Percentiles rank a stretch among this genome's conserved stretches.
These are phyloP conservation scores for Lepidochitona cinerea DNA, from an alignment of 2,888 invertebrate species.

Conservation along the genomic window DNA sequence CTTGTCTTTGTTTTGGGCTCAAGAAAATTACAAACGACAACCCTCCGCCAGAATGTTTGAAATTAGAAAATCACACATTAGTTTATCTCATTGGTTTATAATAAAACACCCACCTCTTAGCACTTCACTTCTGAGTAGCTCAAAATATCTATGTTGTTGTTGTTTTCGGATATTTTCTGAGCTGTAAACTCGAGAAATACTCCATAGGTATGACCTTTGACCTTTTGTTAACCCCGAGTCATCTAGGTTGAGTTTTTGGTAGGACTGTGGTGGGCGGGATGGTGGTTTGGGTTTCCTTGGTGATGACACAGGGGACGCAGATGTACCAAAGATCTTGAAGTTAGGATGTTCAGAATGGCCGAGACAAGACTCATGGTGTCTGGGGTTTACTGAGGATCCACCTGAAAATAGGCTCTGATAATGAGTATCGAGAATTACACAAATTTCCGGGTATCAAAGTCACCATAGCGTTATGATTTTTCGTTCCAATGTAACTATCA, in stretches of 20 bases:
- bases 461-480: too few relatives aligned
- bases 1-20: too few relatives aligned
- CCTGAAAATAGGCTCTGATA: too few relatives aligned
- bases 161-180: constrained; percentile 45
- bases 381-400: constrained; percentile 45
- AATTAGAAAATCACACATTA: too few relatives aligned
- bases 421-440: too few relatives aligned
- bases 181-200: constrained; percentile 54
- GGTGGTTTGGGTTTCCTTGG: constrained; percentile 26
- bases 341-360: constrained; percentile 28
- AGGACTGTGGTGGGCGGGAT: constrained; percentile 12
- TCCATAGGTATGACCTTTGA: constrained; percentile 50
- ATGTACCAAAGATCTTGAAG: constrained; percentile 17
- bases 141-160: constrained; percentile 52
- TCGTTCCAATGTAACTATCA: too few relatives aligned
- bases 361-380: constrained; percentile 44
- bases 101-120: constrained; percentile 48
- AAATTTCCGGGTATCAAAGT: too few relatives aligned
- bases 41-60: too few relatives aligned
- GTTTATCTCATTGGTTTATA: too few relatives aligned
- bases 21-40: too few relatives aligned
- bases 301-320: constrained; percentile 23
- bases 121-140: constrained; percentile 44
- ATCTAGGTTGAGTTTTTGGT: constrained; percentile 15
- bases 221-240: constrained; percentile 40